Evolutionary conservation across 2,888 invertebrate species (phyloP), one percentile per base, ranked within the genome.

Genomic region (Ochropacha duplaris): DNA sequence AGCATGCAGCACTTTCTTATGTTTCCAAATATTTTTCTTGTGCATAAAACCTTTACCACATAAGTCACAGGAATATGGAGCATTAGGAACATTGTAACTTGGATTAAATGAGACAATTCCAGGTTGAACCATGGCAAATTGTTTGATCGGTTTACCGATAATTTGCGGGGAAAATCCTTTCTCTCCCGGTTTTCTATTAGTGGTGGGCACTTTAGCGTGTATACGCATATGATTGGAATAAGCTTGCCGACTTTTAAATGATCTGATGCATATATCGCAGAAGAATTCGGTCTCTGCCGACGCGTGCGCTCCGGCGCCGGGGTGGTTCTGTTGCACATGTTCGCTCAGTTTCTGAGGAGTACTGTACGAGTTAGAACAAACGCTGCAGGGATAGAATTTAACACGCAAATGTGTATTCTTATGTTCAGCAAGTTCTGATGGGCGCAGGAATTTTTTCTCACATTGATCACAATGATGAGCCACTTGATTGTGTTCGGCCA

Each of bases 341-440:
- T 94, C 94, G 0, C 93, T 87, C 49, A 94, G 82, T 54, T 94
- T 94, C 70, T 94, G 94, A 0, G 95, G 94, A 54, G 95, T 95
- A 68, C 95, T 94, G 72, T 94, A 94, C 39, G 94, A 94, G 64
- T 94, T 94, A 1, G 93, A 80, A 62, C 94, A 94, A 24, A 94
- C 81, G 22, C 91, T 94, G 66, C 94, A 94, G 0, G 94, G 94
- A 64, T 94, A 95, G 54, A 95, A 93, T 70, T 95, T 95, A 2
- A 95, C 93, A 68, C 95, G 94, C 63, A 95, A 86, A 77, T 96
- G 95, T 5, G 94, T 93, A 71, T 94, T 95, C 61, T 95, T 93
- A 72, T 96, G 96, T 71, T 95, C 95, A 0, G 94, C 94, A 2
- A 95, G 84, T 65, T 95, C 95, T 0, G 91, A 89, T 24, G 94